A percentile compares a stretch with the other conserved stretches of the same genome.
Conservation (phyloP, 2,888 invertebrate species). For the Epirrhoe tristata region DNA sequence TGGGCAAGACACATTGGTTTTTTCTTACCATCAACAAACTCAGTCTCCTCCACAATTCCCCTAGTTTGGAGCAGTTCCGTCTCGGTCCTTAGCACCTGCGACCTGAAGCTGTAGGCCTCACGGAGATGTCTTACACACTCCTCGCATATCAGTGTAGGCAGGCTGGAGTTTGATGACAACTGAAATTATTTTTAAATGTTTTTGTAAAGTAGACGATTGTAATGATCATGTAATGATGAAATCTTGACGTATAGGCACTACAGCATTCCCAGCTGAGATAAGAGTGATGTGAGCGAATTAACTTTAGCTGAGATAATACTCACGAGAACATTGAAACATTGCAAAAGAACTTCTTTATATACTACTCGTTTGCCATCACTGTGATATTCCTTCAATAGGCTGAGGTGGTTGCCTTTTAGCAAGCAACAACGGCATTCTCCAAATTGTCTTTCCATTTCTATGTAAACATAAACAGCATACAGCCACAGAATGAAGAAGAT, state of each 20-base stretch:
- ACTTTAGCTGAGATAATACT: conserved; percentile 38
- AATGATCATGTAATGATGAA: too few species aligned
- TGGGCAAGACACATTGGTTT: too few species aligned
- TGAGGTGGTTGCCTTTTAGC: conserved; percentile 48
- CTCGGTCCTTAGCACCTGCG: conserved; percentile 44
- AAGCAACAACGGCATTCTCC: conserved; percentile 56
- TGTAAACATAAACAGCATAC: background rate
- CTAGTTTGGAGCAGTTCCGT: conserved; percentile 36
- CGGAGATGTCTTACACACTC: conserved; percentile 43
- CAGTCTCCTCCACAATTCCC: conserved; percentile 25
- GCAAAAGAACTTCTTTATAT: conserved; percentile 50
- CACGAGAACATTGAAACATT: conserved; percentile 55
- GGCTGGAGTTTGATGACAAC: conserved; percentile 40
- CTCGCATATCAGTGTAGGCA: conserved; percentile 47
- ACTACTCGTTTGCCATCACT: conserved; percentile 46
- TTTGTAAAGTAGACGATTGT: too few species aligned
- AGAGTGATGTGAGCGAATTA: background rate
- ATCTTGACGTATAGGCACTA: too few species aligned
- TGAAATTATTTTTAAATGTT: conserved; percentile 25
- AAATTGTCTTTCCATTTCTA: conserved; percentile 31
- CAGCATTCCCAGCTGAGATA: background rate
- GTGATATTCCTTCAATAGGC: conserved; percentile 47
- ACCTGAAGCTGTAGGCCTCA: conserved; percentile 46
- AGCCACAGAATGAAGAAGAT: too few species aligned
- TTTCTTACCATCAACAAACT: conserved; percentile 44